Conservation (phyloP, 2,113 vertebrate species). For the Atherinomorus stipes region DNA sequence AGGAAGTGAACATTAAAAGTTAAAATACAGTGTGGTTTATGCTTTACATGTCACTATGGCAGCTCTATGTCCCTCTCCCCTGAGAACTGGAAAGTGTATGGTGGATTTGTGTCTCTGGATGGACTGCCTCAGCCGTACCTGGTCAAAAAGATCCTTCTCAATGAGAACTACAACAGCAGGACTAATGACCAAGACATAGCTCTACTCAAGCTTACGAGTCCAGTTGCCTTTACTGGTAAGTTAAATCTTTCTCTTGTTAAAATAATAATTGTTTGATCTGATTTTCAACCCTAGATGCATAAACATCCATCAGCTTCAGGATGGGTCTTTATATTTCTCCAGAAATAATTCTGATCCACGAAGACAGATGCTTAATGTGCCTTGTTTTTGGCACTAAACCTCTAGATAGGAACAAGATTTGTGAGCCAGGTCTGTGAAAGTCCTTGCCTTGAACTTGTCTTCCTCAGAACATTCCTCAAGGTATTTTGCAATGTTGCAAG, state of each 20-base stretch:
- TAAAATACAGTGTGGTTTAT: not conserved
- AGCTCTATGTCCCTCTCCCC: constrained; percentile 66
- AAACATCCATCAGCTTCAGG: not conserved
- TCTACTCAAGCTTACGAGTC: constrained; percentile 84
- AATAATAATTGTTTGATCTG: not conserved
- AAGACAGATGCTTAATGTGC: too few relatives aligned
- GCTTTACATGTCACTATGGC: constrained; percentile 16
- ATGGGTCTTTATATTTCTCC: too few relatives aligned
- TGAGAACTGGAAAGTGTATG: constrained; percentile 84
- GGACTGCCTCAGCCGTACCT: constrained; percentile 62
- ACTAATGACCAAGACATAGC: constrained; percentile 89
- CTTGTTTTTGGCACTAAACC: too few relatives aligned
- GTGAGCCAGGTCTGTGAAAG: too few relatives aligned
- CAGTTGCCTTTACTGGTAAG: constrained; percentile 83
- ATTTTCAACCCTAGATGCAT: not conserved
- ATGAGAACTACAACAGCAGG: constrained; percentile 81
- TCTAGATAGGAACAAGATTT: too few relatives aligned
- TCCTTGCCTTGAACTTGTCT: too few relatives aligned
- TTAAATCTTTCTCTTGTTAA: constrained; percentile 12
- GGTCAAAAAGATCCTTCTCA: constrained; percentile 85
- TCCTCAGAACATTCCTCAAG: too few relatives aligned
- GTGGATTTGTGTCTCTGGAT: constrained; percentile 81
- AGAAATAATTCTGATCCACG: too few relatives aligned
- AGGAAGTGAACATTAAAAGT: not conserved
- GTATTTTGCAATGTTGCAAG: too few relatives aligned